Base-by-base conservation (phyloP, 2,888 invertebrate species). In the Callosobruchus maculatus region DNA sequence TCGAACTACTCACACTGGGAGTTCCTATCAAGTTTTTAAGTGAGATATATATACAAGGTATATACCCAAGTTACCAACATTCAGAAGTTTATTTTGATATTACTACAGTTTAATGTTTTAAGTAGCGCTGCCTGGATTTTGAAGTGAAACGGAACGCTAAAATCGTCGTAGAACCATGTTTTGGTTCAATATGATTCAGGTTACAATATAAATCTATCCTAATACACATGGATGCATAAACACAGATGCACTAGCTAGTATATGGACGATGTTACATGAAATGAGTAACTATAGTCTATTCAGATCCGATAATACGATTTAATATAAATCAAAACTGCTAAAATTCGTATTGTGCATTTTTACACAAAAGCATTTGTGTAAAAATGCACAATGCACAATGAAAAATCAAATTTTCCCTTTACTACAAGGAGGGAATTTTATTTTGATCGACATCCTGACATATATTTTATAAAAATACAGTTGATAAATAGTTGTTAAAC, bases 61-160 rank as follows among this genome's bases (percentile, higher is more conserved):
- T n/a, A n/a, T n/a, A 80, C 77, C 77, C 76, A 79, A 74, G 77
- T 76, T 77, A 80, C 78, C 77, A 78, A 79, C 78, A 78, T 75
- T 74, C 75, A 78, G 66, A 74, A 78, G 77, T 70, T 68, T 71
- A 67, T 21, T 68, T 21, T 68, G 7, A 68, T 68, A 68, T 68
- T 71, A 74, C 66, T 76, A 69, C 75, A 76, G 73, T 75, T 79
- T 77, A 74, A 80, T n/a, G 21, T 73, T 74, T 78, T 75, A 76
- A 77, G 80, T 80, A 80, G 79, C 80, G 79, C 80, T 68, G 21
- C 70, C 66, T 75, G 74, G 70, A 71, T 74, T 70, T 74, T 71
- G 71, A 73, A 73, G 21, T 68, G 22, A n/a, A 68, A 21, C 9
- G 22, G 22, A 68, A 68, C 21, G 21, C 22, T 74, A 70, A 68